Evolutionary conservation across 2,888 invertebrate species (phyloP), one percentile per base, ranked within the genome.

Genomic region (Pseudococcus jackbeardsleyi): DNA sequence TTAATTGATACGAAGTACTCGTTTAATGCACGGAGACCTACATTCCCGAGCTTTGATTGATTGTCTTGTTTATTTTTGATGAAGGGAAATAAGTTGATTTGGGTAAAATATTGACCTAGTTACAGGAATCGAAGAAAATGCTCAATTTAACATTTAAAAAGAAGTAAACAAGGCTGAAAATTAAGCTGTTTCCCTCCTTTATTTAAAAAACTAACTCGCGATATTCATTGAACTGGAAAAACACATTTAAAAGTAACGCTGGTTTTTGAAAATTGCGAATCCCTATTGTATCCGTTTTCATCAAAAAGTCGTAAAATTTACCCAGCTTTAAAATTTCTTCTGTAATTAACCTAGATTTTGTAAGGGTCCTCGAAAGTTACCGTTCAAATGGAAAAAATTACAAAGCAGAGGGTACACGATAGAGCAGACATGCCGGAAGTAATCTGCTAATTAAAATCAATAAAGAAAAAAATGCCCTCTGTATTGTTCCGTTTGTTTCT

Each of bases 371-470:
- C 19, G 17, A 54, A 54, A 54, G 54, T 54, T 54, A 0, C 15
- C 54, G 59, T 59, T 59, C 9, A 59, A 19, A n/a, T n/a, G 59
- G 59, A 59, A 59, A 59, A 59, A 59, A 59, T 59, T 59, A 59
- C 19, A 19, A 19, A 59, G 59, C 59, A 19, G 59, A 59, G 59
- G 1, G 26, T 33, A 8, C 19, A 15, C 59, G 59, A 59, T 19
- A 19, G 19, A 59, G 19, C 2, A 59, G 19, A 19, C 59, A 19
- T 19, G 59, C 19, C 59, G 59, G 19, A 59, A 59, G 59, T 59
- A 59, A 59, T 59, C 59, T 59, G 9, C 59, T 59, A 59, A 59
- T 59, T 59, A 59, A 59, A 59, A 19, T 19, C 59, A 59, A 59
- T 59, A 59, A 50, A 50, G 15, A 50, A 50, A 50, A 50, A 50